phyloP scores from a whole-genome alignment of 64 coral and sea anemone species.

The Trachythela sp. region DNA sequence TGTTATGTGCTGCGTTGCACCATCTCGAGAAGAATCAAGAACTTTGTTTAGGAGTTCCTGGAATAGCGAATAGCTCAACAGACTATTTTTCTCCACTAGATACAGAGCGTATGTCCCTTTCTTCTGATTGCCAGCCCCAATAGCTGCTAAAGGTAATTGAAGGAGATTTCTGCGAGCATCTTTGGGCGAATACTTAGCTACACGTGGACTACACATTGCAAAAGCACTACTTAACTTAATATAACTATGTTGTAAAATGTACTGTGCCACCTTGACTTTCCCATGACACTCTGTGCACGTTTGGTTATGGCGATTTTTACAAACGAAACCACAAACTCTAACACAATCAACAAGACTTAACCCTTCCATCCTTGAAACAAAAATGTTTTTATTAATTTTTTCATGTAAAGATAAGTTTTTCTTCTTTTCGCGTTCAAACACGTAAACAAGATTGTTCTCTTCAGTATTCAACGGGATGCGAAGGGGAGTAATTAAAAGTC shows the following conservation, averaged over 20 bases:
- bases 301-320: conserved; percentile 25
- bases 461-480: background rate
- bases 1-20: background rate
- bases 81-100: conserved; percentile 40
- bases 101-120: conserved; percentile 29
- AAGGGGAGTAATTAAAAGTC: conserved; percentile 12
- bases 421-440: background rate
- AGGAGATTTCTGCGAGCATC: conserved; percentile 49
- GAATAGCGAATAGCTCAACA: conserved; percentile 19
- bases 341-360: conserved; percentile 38
- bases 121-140: conserved; percentile 35
- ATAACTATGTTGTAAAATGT: conserved; percentile 36
- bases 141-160: conserved; percentile 45
- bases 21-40: background rate
- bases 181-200: conserved; percentile 1
- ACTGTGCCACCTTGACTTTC: conserved; percentile 40
- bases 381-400: conserved; percentile 26
- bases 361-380: conserved; percentile 53
- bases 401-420: conserved; percentile 34
- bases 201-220: conserved; percentile 45
- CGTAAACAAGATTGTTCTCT: background rate
- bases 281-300: conserved; percentile 21
- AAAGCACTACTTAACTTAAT: conserved; percentile 50
- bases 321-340: conserved; percentile 33
- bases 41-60: conserved; percentile 7